A percentile compares a stretch with the other conserved stretches of the same genome.
phyloP scores from a whole-genome alignment of 2,113 vertebrate genomes.

The Pithys albifrons region DNA sequence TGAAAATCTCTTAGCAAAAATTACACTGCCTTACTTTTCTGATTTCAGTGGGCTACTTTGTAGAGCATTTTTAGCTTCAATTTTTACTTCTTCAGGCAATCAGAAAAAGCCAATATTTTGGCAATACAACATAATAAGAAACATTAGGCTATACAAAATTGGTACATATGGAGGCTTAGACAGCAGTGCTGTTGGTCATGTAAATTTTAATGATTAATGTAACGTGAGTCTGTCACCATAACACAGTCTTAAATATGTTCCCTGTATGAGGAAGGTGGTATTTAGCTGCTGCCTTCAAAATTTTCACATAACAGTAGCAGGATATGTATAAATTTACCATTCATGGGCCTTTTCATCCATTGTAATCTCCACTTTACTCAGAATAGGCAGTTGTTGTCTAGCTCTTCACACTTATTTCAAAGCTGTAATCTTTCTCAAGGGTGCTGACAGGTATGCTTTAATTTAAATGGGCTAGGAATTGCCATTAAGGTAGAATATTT shows the following conservation, averaged over 20 bases:
- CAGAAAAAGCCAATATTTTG: not conserved
- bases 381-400: not conserved
- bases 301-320: not conserved
- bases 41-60: not conserved
- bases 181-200: not conserved
- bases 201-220: not conserved
- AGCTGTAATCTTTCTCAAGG: not conserved
- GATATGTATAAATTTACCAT: not conserved
- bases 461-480: not conserved
- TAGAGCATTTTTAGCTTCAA: not conserved
- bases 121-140: not conserved
- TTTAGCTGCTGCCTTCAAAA: not conserved
- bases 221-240: not conserved
- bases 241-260: not conserved
- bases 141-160: not conserved
- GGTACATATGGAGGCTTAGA: not conserved
- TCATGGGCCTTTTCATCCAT: not conserved
- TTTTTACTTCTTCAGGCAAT: not conserved
- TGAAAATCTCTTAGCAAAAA: not conserved
- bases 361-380: not conserved
- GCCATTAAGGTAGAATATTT: not conserved
- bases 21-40: not conserved
- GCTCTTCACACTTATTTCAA: not conserved
- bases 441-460: not conserved
- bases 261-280: not conserved